Evolutionary conservation across 2,888 invertebrate genomes (phyloP), one percentile per base, ranked within the genome.

Genomic region (Cabera pusaria): DNA sequence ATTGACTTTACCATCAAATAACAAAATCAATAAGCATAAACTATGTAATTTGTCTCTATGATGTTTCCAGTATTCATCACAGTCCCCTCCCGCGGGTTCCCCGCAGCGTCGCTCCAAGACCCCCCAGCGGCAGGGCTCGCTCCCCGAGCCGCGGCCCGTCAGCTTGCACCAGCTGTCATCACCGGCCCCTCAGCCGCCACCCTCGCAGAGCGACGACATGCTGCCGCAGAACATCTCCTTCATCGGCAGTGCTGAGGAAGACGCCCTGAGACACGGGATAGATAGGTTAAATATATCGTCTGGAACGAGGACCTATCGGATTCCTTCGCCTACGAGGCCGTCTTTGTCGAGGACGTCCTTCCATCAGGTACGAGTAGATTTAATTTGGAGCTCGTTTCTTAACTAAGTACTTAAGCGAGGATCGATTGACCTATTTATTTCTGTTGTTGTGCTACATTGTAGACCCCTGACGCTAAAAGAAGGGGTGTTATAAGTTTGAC

Each of bases 151-250:
- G 14, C 51, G 80, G 2, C 56, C 88, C 1, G 90, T 91, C 44
- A 90, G 86, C 48, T 59, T 91, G 44, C 90, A 90, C 55, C 90
- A 90, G 58, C 75, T 91, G 25, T 81, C 70, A 25, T 37, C 91
- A 5, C 92, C 93, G 1, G 89, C 93, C 25, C 92, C 93, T 5
- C 29, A 87, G 92, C 37, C 5, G 14, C 14, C 3, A 4, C 14
- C 14, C 14, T 4, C 14, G 14, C 14, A 4, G 14, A n/a, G n/a
- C n/a, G n/a, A 96, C 69, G 96, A 96, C 68, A 97, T 97, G 96
- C 96, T 96, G 61, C 97, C 97, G 0, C 97, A 97, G 74, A 96
- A 95, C 84, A 97, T 97, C 64, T 97, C 96, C 35, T 97, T 97
- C 69, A 96, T 97, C 56, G 96, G 96, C 66, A 93, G 92, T 74